Evolutionary conservation across 2,113 vertebrate genomes (phyloP), one percentile per base, ranked within the genome.

Genomic region (Heteronetta atricapilla): DNA sequence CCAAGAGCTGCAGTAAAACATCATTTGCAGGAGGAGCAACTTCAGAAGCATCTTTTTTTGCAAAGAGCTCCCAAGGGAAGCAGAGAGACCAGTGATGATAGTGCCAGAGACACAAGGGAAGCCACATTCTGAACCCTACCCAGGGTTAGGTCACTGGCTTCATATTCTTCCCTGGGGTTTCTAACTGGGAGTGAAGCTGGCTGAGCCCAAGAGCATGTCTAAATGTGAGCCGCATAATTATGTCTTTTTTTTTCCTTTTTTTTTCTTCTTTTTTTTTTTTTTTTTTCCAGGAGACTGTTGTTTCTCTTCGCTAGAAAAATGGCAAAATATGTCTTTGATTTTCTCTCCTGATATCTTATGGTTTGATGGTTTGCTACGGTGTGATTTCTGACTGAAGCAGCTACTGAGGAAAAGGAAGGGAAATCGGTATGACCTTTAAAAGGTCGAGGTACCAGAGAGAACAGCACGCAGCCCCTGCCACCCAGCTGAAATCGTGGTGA

Each of bases 341-440:
- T 82, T 64, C 44, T 68, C 22, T 75, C n/a, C 20, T 33, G 15
- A 1, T 82, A 38, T 17, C 55, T 91, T 20, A 50, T 0, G 1
- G 20, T 28, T 36, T 11, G n/a, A 50, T 2, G 5, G 31, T 42
- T 42, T 2, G 6, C 22, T 36, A 28, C 0, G 6, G 69, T 79
- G 66, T 34, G 62, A 68, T 86, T 92, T 94, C 50, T 72, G 62
- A 55, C 81, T 77, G 84, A 81, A 84, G 73, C 36, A 75, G 46
- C 25, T 62, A 21, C 36, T 34, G 50, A 77, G 75, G 40, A 40
- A 70, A 73, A 86, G 40, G 50, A 86, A 81, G 33, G 80, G 75
- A 72, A 26, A 75, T 50, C 19, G 13, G 22, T 79, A n/a, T 93
- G 89, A 89, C 62, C 86, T 50, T 50, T 50, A 50, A 50, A 50